Base-by-base conservation (phyloP, 2,797 vertebrate species). In the Falco columbarius region DNA sequence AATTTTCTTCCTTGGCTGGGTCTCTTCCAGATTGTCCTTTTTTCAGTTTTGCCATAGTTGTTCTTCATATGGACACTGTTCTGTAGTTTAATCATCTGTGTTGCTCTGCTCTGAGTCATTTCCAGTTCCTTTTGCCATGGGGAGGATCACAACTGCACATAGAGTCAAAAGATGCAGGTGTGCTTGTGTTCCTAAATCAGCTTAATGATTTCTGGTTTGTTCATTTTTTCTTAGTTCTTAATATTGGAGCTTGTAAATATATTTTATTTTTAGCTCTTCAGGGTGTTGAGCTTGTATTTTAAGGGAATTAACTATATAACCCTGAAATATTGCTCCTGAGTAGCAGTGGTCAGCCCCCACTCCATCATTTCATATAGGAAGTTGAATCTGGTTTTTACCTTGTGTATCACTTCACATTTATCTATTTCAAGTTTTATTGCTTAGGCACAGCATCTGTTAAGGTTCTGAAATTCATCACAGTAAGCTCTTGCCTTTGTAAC, bases 391-490 rank as follows among this genome's bases (percentile, higher is more conserved):
- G 1, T 19, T 95, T 91, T 90, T 86, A 71, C 16, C 10, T 77
- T 61, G n/a, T 30, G 3, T 81, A 55, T 89, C 38, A 7, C 63
- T 95, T 92, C 51, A 55, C 74, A 73, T 90, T 76, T 90, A 54
- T 80, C 55, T 73, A 24, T 89, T 91, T 93, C 68, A 72, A 26
- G 42, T 90, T 67, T 81, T 90, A 94, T 63, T 90, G 68, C 58
- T 83, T 42, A 63, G 61, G 54, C 46, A 68, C 54, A 65, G 49
- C 67, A 27, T 36, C n/a, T 24, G 12, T 86, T 82, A 52, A 52
- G 49, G 26, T 81, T 86, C 68, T 94, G 82, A 91, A 83, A 86
- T 93, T 61, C n/a, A 54, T 94, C 82, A 75, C 44, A 56, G 61
- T 81, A 65, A 88, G 40, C 40, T 30, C 21, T 82, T 89, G 87